Evolutionary conservation across 2,797 vertebrate genomes (phyloP).

Genomic region (Thalassophryne amazonica): DNA sequence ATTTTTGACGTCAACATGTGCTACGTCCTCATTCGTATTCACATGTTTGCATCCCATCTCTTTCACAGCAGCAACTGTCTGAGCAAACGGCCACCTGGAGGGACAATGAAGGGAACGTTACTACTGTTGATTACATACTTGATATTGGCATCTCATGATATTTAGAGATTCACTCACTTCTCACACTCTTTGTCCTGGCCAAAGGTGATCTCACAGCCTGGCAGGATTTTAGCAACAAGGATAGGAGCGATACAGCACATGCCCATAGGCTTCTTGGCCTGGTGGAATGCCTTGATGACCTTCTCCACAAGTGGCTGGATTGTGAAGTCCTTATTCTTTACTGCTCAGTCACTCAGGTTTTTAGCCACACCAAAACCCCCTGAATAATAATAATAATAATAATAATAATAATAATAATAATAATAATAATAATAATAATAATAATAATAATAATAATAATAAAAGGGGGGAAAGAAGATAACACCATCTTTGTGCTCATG

Average conservation of each 20-base stretch:
- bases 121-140: background rate
- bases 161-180: slow-evolving; percentile 47
- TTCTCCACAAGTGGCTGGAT: slow-evolving; percentile 80
- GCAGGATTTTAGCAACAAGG: slow-evolving; percentile 85
- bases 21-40: slow-evolving; percentile 79
- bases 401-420: no score
- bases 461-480: no score
- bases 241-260: slow-evolving; percentile 91
- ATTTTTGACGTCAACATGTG: slow-evolving; percentile 81
- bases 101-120: background rate
- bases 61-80: slow-evolving; percentile 70
- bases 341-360: slow-evolving; percentile 88
- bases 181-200: slow-evolving; percentile 86
- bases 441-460: no score
- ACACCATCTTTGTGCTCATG: no score
- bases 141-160: background rate
- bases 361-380: slow-evolving; percentile 90
- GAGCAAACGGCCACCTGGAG: slow-evolving; percentile 81
- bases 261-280: slow-evolving; percentile 87
- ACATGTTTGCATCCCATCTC: slow-evolving; percentile 84
- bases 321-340: slow-evolving; percentile 87
- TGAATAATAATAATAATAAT: slow-evolving; percentile 49
- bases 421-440: no score
- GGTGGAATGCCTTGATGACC: slow-evolving; percentile 84
- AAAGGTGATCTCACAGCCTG: slow-evolving; percentile 88